A percentile compares a stretch with the other conserved stretches of the same genome.
These are phyloP conservation scores for Eufriesea mexicana DNA, from an alignment of 1,140 invertebrate genomes.

Conservation along the genomic window DNA sequence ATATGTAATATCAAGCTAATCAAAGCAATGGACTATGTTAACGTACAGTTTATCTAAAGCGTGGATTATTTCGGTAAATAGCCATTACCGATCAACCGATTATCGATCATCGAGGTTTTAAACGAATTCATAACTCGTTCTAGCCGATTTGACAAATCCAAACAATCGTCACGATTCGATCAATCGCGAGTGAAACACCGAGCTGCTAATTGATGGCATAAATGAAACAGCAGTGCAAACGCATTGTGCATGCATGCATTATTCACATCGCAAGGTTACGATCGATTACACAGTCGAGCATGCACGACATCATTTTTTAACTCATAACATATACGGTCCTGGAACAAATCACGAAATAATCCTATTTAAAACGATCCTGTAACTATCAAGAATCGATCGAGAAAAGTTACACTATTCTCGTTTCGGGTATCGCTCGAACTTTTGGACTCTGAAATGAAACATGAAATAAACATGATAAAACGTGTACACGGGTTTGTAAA, in stretches of 20 bases:
- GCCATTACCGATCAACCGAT: neutral
- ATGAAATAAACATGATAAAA: neutral
- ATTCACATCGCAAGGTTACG: neutral
- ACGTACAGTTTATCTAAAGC: slow-evolving; percentile 4
- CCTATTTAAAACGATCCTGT: neutral
- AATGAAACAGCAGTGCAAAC: neutral
- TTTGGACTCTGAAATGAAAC: neutral
- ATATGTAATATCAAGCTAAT: neutral
- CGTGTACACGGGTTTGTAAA: too few species aligned
- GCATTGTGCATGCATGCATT: neutral
- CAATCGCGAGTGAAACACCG: neutral
- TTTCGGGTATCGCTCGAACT: neutral
- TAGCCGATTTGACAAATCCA: neutral
- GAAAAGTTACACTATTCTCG: neutral
- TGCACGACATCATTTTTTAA: neutral
- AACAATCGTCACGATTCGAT: neutral
- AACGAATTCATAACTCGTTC: neutral
- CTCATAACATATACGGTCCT: neutral
- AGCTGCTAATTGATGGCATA: neutral
- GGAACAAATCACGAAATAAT: neutral
- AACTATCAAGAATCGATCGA: neutral
- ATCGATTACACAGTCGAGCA: neutral
- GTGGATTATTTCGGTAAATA: slow-evolving; percentile 3
- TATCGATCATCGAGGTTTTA: neutral
- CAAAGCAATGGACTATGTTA: neutral